These are phyloP conservation scores for Rhadinocentrus ornatus DNA, from an alignment of 2,797 vertebrate genomes.

Conservation along the genomic window DNA sequence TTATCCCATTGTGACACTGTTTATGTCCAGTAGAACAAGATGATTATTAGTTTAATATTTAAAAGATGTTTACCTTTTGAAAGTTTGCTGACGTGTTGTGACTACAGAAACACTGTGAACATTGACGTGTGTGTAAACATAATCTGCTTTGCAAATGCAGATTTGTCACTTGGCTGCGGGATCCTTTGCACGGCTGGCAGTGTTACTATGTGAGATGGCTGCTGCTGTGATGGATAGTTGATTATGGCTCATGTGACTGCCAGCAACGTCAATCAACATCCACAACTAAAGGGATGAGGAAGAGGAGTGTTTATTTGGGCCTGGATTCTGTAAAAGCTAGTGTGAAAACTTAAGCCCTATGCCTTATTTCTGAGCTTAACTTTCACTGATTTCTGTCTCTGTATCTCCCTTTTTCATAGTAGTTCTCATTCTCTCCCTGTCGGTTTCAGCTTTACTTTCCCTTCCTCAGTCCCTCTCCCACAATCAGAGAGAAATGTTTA, in stretches of 20 bases:
- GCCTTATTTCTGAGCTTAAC: constrained; percentile 66
- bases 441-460: constrained; percentile 48
- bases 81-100: constrained; percentile 63
- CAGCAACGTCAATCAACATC: constrained; percentile 74
- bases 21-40: constrained; percentile 37
- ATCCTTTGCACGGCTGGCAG: constrained; percentile 64
- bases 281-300: constrained; percentile 66
- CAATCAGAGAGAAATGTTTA: constrained; percentile 73
- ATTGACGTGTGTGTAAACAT: constrained; percentile 66
- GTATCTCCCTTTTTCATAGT: constrained; percentile 31
- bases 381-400: constrained; percentile 46
- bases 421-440: constrained; percentile 57
- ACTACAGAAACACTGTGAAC: constrained; percentile 60
- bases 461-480: constrained; percentile 42
- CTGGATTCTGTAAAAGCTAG: constrained; percentile 64
- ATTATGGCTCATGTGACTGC: constrained; percentile 78
- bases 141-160: constrained; percentile 71
- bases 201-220: constrained; percentile 68
- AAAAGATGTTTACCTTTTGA: constrained; percentile 62
- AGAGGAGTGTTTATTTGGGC: constrained; percentile 64
- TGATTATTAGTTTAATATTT: constrained; percentile 53
- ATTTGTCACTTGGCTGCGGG: constrained; percentile 75
- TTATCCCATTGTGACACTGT: constrained; percentile 17
- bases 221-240: constrained; percentile 78
- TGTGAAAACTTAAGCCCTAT: constrained; percentile 62